Base-by-base conservation (phyloP, 2,888 invertebrate genomes). In the Dermolepida albohirtum region DNA sequence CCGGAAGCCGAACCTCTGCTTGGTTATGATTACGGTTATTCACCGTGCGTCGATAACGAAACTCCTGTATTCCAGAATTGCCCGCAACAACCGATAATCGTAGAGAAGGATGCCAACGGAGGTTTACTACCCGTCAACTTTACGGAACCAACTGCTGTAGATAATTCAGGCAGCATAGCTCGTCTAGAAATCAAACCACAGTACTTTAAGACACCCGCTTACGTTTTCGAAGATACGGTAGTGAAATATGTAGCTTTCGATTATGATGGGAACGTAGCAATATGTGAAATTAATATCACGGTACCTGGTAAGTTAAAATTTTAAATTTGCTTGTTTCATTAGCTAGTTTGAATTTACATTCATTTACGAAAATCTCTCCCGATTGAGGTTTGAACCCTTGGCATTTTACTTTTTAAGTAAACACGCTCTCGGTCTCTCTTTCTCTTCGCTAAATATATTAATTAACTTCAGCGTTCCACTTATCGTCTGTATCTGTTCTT, bases 41-140 rank as follows among this genome's bases (percentile, higher is more conserved):
- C 96, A 0, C 93, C 96, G 0, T 97, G 96, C 82, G 96, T 96
- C 75, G 93, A 98, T 82, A 96, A 96, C 77, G 97, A 97, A 78
- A 97, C 97, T 2, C 98, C 97, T 27, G 92, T 95, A 7, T 98
- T 98, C 89, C 94, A 95, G 83, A 97, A 97, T 79, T 98, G 97
- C 76, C 98, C 97, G 5, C 94, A 94, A 77, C 94, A 95, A 78
- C 95, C 97, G 7, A 92, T 97, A 57, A 87, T 94, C 27, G 96
- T 97, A 0, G 91, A 92, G 78, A 94, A 94, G 65, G 96, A 96
- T 77, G 88, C 91, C 0, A 93, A 95, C 74, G 95, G 95, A 43
- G 96, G 95, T n/a, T 86, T 97, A 49, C 84, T 95, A 70, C 93
- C 96, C 0, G 94, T 96, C 0, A 95, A 96, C 81, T 97, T 96